Evolutionary conservation across 2,888 invertebrate species (phyloP).

Genomic region (Melanargia galathea): DNA sequence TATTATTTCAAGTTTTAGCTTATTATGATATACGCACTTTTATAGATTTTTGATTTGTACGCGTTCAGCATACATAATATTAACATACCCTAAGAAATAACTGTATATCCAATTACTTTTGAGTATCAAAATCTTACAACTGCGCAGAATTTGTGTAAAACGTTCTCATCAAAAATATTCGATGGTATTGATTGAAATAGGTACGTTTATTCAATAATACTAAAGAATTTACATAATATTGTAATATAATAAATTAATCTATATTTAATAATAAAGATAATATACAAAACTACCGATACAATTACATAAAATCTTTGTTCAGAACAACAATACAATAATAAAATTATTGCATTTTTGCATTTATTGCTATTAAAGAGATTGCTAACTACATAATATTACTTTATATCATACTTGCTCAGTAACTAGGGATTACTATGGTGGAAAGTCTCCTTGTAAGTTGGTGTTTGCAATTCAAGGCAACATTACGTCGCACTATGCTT

Average conservation of each 20-base stretch:
- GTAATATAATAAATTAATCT: constrained; percentile 7
- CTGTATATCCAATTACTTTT: background rate
- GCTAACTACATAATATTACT: constrained; percentile 19
- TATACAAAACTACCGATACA: constrained; percentile 27
- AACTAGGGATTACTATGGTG: too few species aligned
- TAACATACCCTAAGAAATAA: background rate
- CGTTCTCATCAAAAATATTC: background rate
- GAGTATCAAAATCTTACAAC: background rate
- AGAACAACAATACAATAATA: constrained; percentile 13
- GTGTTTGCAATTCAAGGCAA: too few species aligned
- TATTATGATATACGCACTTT: too few species aligned
- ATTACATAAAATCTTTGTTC: constrained; percentile 25
- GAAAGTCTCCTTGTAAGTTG: too few species aligned
- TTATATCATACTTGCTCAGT: too few species aligned
- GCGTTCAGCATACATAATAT: too few species aligned
- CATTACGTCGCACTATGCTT: too few species aligned
- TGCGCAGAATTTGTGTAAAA: background rate
- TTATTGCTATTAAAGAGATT: constrained; percentile 25
- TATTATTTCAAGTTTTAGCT: too few species aligned
- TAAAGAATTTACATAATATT: constrained; percentile 21
- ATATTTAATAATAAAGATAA: constrained; percentile 22
- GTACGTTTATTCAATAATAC: constrained; percentile 25
- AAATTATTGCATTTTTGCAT: constrained; percentile 15
- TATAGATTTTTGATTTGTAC: too few species aligned
- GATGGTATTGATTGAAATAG: background rate